Percentiles rank a stretch among this genome's conserved stretches.
These are phyloP conservation scores for Psix sp. DNA, from an alignment of 1,140 invertebrate genomes.

Conservation along the genomic window DNA sequence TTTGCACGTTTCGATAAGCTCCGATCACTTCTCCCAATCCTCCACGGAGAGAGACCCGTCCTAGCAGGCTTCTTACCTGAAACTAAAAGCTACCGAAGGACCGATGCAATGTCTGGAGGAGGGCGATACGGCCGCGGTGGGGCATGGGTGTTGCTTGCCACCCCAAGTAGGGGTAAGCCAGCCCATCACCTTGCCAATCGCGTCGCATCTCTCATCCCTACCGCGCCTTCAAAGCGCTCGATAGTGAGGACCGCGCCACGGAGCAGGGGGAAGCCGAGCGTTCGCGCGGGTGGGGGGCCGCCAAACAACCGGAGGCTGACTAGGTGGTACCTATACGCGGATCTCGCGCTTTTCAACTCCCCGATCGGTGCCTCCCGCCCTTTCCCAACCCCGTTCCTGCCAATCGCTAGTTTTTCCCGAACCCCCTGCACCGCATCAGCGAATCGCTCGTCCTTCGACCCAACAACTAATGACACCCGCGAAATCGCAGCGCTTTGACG, in stretches of 20 bases:
- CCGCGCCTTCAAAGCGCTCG: slow-evolving; percentile 54
- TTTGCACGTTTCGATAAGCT: slow-evolving; percentile 41
- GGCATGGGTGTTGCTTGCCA: slow-evolving; percentile 63
- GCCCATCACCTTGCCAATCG: slow-evolving; percentile 67
- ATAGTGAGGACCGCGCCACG: slow-evolving; percentile 49
- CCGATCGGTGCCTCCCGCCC: slow-evolving; percentile 70
- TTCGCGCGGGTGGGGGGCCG: slow-evolving; percentile 52
- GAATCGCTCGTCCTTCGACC: slow-evolving; percentile 64
- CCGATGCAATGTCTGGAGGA: slow-evolving; percentile 76
- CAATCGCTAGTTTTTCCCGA: slow-evolving; percentile 72
- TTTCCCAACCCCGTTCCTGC: slow-evolving; percentile 73
- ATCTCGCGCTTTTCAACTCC: slow-evolving; percentile 72
- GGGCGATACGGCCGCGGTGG: slow-evolving; percentile 65
- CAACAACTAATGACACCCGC: slow-evolving; percentile 60
- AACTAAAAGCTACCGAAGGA: slow-evolving; percentile 77
- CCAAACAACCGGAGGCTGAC: slow-evolving; percentile 75
- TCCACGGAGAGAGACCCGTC: slow-evolving; percentile 75
- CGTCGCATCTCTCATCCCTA: slow-evolving; percentile 45
- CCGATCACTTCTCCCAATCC: slow-evolving; percentile 47
- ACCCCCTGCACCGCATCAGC: slow-evolving; percentile 58
- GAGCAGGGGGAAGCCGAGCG: slow-evolving; percentile 23
- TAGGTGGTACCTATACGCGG: slow-evolving; percentile 72
- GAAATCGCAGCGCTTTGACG: slow-evolving; percentile 55
- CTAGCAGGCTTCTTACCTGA: slow-evolving; percentile 78
- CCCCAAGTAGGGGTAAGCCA: slow-evolving; percentile 66